Evolutionary conservation across 2,113 vertebrate species (phyloP), one percentile per base, ranked within the genome.

Genomic region (Nibea albiflora): DNA sequence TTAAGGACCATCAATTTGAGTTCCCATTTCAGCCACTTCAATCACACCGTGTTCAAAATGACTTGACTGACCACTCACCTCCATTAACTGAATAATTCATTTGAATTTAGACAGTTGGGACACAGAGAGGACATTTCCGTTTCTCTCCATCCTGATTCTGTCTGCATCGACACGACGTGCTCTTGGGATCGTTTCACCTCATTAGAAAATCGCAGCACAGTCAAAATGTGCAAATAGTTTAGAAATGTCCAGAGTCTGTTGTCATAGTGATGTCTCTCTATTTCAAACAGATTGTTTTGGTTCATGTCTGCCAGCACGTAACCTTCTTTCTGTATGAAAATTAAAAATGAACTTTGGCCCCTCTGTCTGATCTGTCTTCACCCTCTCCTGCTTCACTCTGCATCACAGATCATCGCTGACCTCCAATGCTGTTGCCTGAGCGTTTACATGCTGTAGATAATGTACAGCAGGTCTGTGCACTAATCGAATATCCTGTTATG

Each of bases 31-130:
- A 85, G 53, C 14, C 4, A 14, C 11, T 79, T 81, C 67, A 75
- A 69, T 83, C 74, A 77, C 9, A 11, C 3, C 46, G 14, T 24
- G 8, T 75, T 61, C 69, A 85, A 82, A 85, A 61, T 20, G 42
- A 76, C 52, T 58, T 12, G 22, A 85, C 73, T 83, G 73, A 74
- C 73, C 76, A 72, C 72, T 81, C 19, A 42, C 61, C 76, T 73
- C 78, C 76, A 74, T 81, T 74, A 81, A 39, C 60, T 88, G 76
- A 91, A 90, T 90, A 66, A 90, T 90, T 91, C 71, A 92, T 91
- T 66, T 67, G 42, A 7, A 20, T 70, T 62, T 65, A 76, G 73
- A 73, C 60, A 5, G 35, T n/a, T 31, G 62, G 61, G 52, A 53
- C 62, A 72, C 53, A 63, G 50, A 54, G 42, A 47, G 62, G 62